Base-by-base conservation (phyloP, 1,140 invertebrate genomes). In the Solen grandis region DNA sequence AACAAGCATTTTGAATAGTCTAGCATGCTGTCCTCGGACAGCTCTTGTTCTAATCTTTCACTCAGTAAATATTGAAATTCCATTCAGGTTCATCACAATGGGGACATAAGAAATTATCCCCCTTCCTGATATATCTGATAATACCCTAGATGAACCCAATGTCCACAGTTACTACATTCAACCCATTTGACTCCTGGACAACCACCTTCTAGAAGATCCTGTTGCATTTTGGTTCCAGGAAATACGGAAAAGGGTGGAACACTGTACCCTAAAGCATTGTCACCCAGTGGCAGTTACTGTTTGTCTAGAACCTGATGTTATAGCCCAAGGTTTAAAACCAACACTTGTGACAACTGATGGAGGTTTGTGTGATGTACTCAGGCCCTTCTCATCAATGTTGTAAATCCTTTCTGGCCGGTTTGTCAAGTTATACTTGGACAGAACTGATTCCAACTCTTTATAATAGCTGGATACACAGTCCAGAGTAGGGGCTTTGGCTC, bases 241-340 rank as follows among this genome's bases (percentile, higher is more conserved):
- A 92, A 93, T 25, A 92, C 59, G 36, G 92, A 90, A 85, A 89
- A 91, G 25, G 91, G 88, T 14, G 90, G 90, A 38, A 92, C 87
- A 59, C 69, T 78, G 29, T 81, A 50, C 55, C 90, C 88, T 14
- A 88, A n/a, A 72, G 90, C 90, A 88, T 89, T 93, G 10, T 57
- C 87, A 86, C 91, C 81, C 84, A n/a, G 89, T 89, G n/a, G 93
- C 83, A 4, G 91, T 92, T 2, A 92, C 90, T 88, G 91, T 84
- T 92, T n/a, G n/a, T n/a, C n/a, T n/a, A n/a, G n/a, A n/a, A n/a
- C n/a, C n/a, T n/a, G n/a, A n/a, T n/a, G n/a, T 87, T 14, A 85
- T 90, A 84, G 89, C 91, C 82, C 83, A 33, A 36, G 90, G 83
- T 4, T 92, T 80, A 84, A 93, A 89, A 66, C 38, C 72, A 59